Percentiles rank a stretch among this genome's conserved stretches.
Conservation (phyloP, 2,113 vertebrate species). For the Todiramphus saurophagus region DNA sequence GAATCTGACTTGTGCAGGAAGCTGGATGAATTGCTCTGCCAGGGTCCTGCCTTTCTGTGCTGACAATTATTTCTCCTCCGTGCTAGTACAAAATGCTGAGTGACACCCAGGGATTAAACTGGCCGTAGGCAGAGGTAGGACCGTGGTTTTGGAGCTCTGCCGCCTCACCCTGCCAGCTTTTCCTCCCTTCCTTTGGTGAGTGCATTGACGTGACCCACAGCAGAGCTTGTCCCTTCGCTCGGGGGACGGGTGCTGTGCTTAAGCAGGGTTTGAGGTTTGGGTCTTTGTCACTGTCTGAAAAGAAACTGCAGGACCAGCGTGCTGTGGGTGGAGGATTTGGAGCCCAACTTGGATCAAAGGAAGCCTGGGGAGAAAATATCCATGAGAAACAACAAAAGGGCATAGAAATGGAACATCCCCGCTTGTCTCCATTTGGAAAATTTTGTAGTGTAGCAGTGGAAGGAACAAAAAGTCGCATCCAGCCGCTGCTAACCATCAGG, state of each 20-base stretch:
- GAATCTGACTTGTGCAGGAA: background rate
- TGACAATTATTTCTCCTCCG: background rate
- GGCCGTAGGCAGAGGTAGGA: background rate
- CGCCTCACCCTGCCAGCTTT: background rate
- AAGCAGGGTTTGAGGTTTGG: background rate
- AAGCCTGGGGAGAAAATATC: background rate
- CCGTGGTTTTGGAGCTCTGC: background rate
- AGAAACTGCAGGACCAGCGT: background rate
- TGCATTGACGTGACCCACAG: rapidly evolving
- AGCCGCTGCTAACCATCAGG: background rate
- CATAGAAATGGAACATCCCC: background rate
- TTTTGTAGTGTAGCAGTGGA: background rate
- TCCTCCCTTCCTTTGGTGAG: background rate
- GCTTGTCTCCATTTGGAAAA: background rate
- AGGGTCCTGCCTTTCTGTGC: background rate
- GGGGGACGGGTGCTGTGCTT: rapidly evolving
- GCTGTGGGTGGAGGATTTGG: background rate
- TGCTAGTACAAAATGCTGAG: background rate
- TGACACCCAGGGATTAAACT: background rate
- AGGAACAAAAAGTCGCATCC: background rate
- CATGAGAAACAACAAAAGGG: background rate
- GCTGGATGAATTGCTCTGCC: background rate
- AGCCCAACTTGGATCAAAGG: background rate
- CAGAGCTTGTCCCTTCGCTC: background rate
- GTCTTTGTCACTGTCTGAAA: background rate